Conservation (phyloP, 64 coral and sea anemone genomes). For the Actinia tenebrosa region DNA sequence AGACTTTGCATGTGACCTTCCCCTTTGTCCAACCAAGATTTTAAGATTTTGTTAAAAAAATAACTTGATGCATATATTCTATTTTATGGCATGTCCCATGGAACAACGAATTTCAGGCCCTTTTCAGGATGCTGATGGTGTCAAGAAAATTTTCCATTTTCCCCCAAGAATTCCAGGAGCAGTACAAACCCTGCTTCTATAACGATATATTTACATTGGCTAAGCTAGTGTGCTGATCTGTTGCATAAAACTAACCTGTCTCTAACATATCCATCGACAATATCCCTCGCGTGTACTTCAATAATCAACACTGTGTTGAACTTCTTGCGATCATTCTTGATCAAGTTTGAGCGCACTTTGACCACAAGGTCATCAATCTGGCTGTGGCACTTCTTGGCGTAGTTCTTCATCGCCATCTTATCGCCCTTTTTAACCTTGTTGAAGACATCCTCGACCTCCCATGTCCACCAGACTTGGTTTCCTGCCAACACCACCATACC, state of each 20-base stretch:
- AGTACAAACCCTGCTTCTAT: not conserved
- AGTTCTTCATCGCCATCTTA: slow-evolving; percentile 99
- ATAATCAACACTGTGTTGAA: slow-evolving; percentile 94
- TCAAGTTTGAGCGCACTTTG: slow-evolving; percentile 81
- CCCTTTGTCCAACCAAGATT: not conserved
- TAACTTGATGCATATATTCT: no score
- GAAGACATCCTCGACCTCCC: slow-evolving; percentile 99
- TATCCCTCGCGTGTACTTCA: slow-evolving; percentile 95
- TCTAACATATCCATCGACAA: slow-evolving; percentile 92
- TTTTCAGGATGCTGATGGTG: no score
- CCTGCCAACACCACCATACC: slow-evolving; percentile 94
- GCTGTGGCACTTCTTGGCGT: slow-evolving; percentile 91
- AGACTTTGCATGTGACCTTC: not conserved
- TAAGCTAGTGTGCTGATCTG: not conserved
- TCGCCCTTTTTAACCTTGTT: slow-evolving; percentile 97
- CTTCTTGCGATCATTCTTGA: slow-evolving; percentile 98
- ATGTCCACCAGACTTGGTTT: slow-evolving; percentile 99
- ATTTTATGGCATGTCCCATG: no score
- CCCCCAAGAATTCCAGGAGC: no score
- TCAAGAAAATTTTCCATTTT: no score
- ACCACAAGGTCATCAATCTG: slow-evolving; percentile 90
- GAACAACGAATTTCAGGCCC: no score
- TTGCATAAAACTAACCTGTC: slow-evolving; percentile 58
- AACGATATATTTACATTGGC: no score
- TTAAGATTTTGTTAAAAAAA: no score